Percentiles rank a stretch among this genome's conserved stretches.
phyloP scores from a whole-genome alignment of 2,113 vertebrate species.

The Promerops cafer region DNA sequence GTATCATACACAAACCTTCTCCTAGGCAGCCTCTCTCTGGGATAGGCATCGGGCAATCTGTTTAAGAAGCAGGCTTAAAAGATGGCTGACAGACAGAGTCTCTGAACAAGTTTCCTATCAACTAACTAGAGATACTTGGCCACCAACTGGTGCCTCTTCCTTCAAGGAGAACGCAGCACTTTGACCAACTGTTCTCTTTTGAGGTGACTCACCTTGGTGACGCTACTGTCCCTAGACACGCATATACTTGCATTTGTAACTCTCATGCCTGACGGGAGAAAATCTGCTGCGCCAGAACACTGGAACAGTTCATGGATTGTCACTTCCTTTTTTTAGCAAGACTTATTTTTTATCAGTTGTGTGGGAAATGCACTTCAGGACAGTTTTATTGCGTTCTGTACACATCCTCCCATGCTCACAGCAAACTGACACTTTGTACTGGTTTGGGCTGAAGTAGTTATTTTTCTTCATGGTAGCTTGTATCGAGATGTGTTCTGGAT shows the following conservation, averaged over 20 bases:
- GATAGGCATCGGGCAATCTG: neutral
- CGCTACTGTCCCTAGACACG: neutral
- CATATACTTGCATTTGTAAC: neutral
- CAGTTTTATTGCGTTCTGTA: neutral
- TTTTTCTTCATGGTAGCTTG: neutral
- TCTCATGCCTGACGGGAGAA: neutral
- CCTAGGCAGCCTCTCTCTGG: neutral
- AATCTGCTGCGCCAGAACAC: neutral
- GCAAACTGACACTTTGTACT: neutral
- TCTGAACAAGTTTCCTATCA: neutral
- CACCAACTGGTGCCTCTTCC: neutral
- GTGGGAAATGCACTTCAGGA: conserved; percentile 39
- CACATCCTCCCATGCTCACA: neutral
- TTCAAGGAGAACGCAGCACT: neutral
- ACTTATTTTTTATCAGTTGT: neutral
- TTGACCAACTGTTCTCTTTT: neutral
- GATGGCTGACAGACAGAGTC: neutral
- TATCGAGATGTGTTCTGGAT: neutral
- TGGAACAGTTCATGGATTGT: neutral
- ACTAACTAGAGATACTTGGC: neutral
- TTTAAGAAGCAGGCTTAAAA: neutral
- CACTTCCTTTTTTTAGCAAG: neutral
- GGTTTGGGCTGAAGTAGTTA: neutral
- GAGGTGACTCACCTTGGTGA: neutral
- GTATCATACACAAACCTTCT: neutral